Evolutionary conservation across 2,113 vertebrate genomes (phyloP).

Genomic region (Micromys minutus): DNA sequence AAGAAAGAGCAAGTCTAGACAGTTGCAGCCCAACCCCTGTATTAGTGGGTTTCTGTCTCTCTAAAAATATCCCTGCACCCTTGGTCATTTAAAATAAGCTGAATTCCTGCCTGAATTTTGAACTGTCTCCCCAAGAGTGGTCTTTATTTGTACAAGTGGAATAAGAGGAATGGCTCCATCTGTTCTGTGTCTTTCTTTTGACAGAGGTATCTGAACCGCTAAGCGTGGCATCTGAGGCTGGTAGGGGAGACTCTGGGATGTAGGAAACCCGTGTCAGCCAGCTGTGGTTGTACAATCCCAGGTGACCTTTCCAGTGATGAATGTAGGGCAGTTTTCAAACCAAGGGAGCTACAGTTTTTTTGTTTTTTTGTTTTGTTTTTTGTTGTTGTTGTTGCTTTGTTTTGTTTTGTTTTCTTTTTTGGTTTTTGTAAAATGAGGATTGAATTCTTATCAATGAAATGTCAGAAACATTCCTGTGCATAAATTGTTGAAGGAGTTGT

Average conservation of each 20-base stretch:
- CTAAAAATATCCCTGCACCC: constrained; percentile 63
- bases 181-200: not conserved
- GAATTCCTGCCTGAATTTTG: constrained; percentile 17
- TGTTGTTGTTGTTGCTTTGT: no score
- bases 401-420: no score
- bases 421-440: no score
- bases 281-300: not conserved
- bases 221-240: not conserved
- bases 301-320: not conserved
- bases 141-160: constrained; percentile 49
- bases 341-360: not conserved
- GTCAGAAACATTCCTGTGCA: not conserved
- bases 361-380: no score
- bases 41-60: constrained; percentile 47
- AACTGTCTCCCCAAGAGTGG: not conserved
- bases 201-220: not conserved
- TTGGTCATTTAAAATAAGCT: constrained; percentile 67
- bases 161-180: constrained; percentile 20
- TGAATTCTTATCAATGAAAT: not conserved
- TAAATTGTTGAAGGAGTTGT: not conserved
- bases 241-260: fast-evolving
- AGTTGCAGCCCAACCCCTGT: not conserved
- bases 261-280: not conserved
- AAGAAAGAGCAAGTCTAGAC: constrained; percentile 69
- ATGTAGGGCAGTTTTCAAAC: not conserved